Evolutionary conservation across 2,113 vertebrate genomes (phyloP).

Genomic region (Chitala chitala): DNA sequence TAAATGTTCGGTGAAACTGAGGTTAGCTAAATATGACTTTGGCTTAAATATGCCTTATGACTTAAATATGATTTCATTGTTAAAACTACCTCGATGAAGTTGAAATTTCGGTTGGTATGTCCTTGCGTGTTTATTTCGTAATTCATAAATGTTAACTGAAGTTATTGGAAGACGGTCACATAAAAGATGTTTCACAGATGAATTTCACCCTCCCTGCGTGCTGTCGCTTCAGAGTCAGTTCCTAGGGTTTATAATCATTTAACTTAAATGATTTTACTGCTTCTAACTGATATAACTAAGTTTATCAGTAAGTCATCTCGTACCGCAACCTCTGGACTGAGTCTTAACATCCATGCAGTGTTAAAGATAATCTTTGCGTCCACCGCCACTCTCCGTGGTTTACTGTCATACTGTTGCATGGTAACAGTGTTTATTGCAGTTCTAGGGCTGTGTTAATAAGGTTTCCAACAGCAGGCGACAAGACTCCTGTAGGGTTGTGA

Average conservation of each 20-base stretch:
- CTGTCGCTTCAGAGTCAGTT: background rate
- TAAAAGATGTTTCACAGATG: background rate
- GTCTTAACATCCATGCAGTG: background rate
- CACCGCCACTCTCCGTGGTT: background rate
- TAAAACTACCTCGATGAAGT: too few species aligned
- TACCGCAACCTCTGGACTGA: constrained; percentile 1
- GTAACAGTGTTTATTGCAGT: background rate
- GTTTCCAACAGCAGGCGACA: background rate
- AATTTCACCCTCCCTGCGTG: background rate
- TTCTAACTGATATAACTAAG: constrained; percentile 9
- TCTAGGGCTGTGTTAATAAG: background rate
- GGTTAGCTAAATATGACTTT: too few species aligned
- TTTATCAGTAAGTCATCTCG: constrained; percentile 13
- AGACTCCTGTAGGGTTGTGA: background rate
- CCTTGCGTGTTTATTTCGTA: too few species aligned
- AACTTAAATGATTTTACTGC: constrained; percentile 9
- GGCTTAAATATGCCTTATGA: too few species aligned
- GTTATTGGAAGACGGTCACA: too few species aligned
- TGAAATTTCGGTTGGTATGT: too few species aligned
- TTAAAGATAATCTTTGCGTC: background rate
- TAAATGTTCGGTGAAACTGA: too few species aligned
- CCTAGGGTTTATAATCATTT: background rate
- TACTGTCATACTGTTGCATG: background rate
- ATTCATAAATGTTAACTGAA: too few species aligned
- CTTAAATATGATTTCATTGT: too few species aligned